A percentile compares a stretch with the other conserved stretches of the same genome.
Conservation (phyloP, 64 coral and sea anemone species). For the Stylophora pistillata region DNA sequence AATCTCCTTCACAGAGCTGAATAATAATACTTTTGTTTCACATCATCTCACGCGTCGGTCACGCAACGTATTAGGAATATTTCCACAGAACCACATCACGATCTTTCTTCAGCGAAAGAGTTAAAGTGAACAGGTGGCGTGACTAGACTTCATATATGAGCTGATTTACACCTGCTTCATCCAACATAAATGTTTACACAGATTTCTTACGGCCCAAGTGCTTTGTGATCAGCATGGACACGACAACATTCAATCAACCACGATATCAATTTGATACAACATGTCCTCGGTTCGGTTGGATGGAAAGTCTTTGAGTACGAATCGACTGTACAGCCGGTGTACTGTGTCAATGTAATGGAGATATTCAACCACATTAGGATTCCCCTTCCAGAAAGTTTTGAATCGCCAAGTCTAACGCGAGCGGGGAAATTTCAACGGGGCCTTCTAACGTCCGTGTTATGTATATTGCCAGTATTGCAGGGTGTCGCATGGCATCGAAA, state of each 20-base stretch:
- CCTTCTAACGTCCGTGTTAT: not conserved
- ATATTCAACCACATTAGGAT: slow-evolving; percentile 29
- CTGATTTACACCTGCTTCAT: not conserved
- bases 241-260: not conserved
- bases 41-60: too few relatives aligned
- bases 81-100: not conserved
- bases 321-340: not conserved
- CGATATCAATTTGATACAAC: not conserved
- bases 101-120: not conserved
- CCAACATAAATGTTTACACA: not conserved
- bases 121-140: slow-evolving; percentile 3
- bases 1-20: too few relatives aligned
- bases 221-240: not conserved
- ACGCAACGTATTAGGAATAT: not conserved
- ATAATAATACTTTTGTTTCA: too few relatives aligned
- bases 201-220: not conserved
- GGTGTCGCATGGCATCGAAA: slow-evolving; percentile 5
- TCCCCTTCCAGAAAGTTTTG: not conserved
- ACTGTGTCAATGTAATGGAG: not conserved
- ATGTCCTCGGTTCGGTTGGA: not conserved
- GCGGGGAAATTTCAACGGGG: slow-evolving; percentile 28
- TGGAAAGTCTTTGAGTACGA: not conserved
- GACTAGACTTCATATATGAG: not conserved
- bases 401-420: slow-evolving; percentile 27
- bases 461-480: not conserved